Evolutionary conservation across 2,888 invertebrate genomes (phyloP), one percentile per base, ranked within the genome.

Genomic region (Platycheirus rosarum): DNA sequence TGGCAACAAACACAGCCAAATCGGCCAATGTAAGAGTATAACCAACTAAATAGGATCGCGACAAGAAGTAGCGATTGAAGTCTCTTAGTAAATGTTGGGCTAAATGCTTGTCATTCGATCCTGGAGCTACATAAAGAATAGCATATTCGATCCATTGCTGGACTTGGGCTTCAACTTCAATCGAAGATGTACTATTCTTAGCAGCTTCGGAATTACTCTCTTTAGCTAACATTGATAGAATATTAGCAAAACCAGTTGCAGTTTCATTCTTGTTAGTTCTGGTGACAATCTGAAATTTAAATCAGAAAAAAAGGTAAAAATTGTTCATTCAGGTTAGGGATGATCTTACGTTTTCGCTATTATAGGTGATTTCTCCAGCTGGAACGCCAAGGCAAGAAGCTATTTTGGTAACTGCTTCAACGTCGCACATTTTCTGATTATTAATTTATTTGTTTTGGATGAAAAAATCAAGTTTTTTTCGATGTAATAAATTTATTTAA

Each of bases 111-210:
- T 89, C 90, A 57, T 87, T 88, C 0, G 88, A 88, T 0, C 90
- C 90, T 0, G 89, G 89, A 1, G 87, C 86, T 13, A 89, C 89
- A 78, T 89, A 89, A 1, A 90, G 84, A 1, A 93, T 91, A 3
- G 93, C 91, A 87, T 93, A 93, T 87, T 95, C 95, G 32, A 95
- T 88, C 95, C 94, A 95, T 85, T 95, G 95, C 76, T 93, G 92
- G 20, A 92, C 90, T 20, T 91, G 89, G 75, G 91, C 91, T 78
- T 92, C 91, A 44, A 90, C 88, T 70, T 89, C 92, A 85, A 91
- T 88, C 9, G 88, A 86, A 0, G 84, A 84, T 32, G 13, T 84
- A 53, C 89, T 88, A 74, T 89, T 88, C 18, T 84, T 78, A 0
- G 88, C 89, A 3, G 87, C 87, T 14, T 90, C 90, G 4, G 87